Percentiles rank a stretch among this genome's conserved stretches.
Evolutionary conservation across 2,888 invertebrate species (phyloP).

Genomic region (Halictus ligatus): DNA sequence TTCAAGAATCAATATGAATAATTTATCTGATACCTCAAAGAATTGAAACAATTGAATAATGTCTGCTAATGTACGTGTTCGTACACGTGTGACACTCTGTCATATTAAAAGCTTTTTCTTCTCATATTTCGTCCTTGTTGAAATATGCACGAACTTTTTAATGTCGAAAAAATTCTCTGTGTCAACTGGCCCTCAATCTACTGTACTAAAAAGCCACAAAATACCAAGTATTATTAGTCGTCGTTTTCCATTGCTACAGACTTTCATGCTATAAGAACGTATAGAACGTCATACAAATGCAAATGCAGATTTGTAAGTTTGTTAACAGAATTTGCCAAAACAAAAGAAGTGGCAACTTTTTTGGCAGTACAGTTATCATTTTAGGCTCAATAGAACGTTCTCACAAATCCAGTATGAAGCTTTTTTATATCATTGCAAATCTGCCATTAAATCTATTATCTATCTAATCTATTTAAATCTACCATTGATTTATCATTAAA

Average conservation of each 20-base stretch:
- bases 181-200: not conserved
- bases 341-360: not conserved
- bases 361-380: too few species aligned
- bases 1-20: not conserved
- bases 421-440: too few species aligned
- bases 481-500: too few species aligned
- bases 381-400: too few species aligned
- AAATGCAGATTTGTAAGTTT: not conserved
- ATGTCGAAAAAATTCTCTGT: too few species aligned
- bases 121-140: not conserved
- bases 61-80: not conserved
- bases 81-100: not conserved
- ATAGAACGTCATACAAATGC: not conserved
- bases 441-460: too few species aligned
- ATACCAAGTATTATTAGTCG: not conserved
- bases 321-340: not conserved
- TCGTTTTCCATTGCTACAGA: not conserved
- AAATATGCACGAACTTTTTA: not conserved
- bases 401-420: too few species aligned
- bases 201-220: not conserved
- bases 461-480: too few species aligned
- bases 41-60: constrained; percentile 8
- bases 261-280: not conserved
- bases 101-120: not conserved
- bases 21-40: not conserved